Evolutionary conservation across 2,888 invertebrate genomes (phyloP), one percentile per base, ranked within the genome.

Genomic region (Dugesia japonica): DNA sequence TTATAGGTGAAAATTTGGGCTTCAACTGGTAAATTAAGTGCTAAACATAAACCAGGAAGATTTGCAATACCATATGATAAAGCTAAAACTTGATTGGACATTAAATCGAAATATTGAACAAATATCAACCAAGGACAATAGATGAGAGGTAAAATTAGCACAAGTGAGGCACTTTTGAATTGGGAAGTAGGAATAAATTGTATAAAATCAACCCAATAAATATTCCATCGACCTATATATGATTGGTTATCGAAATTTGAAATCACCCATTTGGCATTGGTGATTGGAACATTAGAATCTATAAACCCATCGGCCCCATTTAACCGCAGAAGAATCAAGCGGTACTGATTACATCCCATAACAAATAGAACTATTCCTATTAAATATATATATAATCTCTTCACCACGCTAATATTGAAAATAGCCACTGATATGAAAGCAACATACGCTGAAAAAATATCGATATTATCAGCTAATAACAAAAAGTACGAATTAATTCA

Each of bases 81-180:
- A 20, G 56, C 56, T n/a, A 56, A 56, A n/a, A 56, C 56, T 56
- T 56, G 56, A 23, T 56, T 56, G n/a, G 56, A 56, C 56, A 56
- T 56, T 56, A 56, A 56, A 56, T 56, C 56, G 56, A 56, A 56
- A 56, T 56, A 56, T 56, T 56, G 56, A 56, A 56, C 56, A 23
- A 56, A 56, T n/a, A 56, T 56, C 56, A 56, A 23, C 56, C 56
- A 56, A 4, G 56, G 56, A 56, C 56, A 56, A 56, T 56, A 56
- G 7, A 56, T 56, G 4, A 56, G 56, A 56, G 56, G 56, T 56
- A 56, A 23, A 56, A 56, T 56, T 7, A 56, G n/a, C 7, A 56
- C 56, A n/a, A 56, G n/a, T n/a, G 56, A 56, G 56, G 56, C 56
- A 56, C 56, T 56, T 56, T 56, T 56, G n/a, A 56, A 56, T 56